These are phyloP conservation scores for Atherinosoma microstoma DNA, from an alignment of 2,797 vertebrate species.

Conservation along the genomic window DNA sequence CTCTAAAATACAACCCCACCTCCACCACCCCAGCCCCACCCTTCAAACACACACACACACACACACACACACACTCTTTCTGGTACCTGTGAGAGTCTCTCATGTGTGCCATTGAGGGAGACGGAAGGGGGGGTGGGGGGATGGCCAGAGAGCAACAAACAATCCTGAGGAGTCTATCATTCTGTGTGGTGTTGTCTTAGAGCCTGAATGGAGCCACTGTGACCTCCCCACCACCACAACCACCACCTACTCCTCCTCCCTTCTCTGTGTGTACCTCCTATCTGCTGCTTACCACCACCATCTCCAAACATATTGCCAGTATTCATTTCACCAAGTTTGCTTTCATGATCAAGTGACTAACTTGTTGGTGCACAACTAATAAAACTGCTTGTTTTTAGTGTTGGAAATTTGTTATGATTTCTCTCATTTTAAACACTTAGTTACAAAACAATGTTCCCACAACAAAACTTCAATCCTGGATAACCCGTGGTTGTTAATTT, in stretches of 20 bases:
- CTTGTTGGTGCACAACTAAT: no score
- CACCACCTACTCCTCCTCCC: conserved; percentile 29
- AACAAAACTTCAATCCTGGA: neutral
- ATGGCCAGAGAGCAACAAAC: conserved; percentile 90
- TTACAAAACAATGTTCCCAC: neutral
- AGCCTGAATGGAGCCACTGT: conserved; percentile 91
- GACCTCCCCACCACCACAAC: conserved; percentile 84
- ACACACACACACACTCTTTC: conserved; percentile 56
- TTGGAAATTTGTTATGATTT: no score
- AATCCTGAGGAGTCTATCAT: conserved; percentile 98
- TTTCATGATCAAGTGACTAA: conserved; percentile 13
- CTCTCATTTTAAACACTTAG: no score
- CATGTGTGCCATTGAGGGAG: conserved; percentile 92
- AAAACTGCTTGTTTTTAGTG: neutral
- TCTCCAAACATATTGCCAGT: conserved; percentile 31
- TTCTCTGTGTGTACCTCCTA: conserved; percentile 51
- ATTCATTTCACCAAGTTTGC: conserved; percentile 26
- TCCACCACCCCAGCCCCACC: conserved; percentile 62
- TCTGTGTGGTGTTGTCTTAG: conserved; percentile 97
- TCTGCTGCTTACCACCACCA: conserved; percentile 48
- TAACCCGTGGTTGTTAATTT: neutral
- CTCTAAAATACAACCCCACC: conserved; percentile 88
- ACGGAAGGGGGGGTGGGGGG: conserved; percentile 86
- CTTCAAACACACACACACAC: conserved; percentile 58
- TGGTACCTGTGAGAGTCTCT: conserved; percentile 96